These are phyloP conservation scores for Lucilia cuprina DNA, from an alignment of 1,140 invertebrate species.

Conservation along the genomic window DNA sequence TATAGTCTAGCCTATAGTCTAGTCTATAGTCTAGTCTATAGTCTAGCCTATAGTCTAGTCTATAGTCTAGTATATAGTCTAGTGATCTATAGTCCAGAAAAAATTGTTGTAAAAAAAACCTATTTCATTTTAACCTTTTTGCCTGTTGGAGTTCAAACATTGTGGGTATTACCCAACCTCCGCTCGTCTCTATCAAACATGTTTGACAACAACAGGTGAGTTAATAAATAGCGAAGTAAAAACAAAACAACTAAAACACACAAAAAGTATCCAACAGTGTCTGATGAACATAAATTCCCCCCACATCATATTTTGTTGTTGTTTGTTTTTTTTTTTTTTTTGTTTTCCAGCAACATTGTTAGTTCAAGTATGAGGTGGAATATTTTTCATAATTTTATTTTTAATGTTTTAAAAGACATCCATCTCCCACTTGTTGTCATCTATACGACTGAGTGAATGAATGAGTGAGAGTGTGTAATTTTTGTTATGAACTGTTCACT, in stretches of 20 bases:
- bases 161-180: not conserved
- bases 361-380: not conserved
- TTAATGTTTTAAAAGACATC: conserved; percentile 6
- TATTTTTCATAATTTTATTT: conserved; percentile 1
- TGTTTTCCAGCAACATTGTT: not conserved
- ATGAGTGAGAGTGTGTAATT: not conserved
- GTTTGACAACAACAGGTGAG: conserved; percentile 3
- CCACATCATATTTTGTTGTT: not conserved
- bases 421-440: conserved; percentile 32
- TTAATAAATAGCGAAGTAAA: not conserved
- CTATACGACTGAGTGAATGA: not conserved
- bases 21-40: too few species aligned
- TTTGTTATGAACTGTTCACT: not conserved
- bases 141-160: not conserved
- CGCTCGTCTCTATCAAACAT: not conserved
- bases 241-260: not conserved
- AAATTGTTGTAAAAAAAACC: too few species aligned
- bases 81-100: not conserved
- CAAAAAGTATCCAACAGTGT: not conserved
- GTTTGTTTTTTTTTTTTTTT: not conserved
- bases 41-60: too few species aligned
- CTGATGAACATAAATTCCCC: conserved; percentile 13
- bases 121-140: too few species aligned
- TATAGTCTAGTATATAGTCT: too few species aligned
- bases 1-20: too few species aligned